These are phyloP conservation scores for Drosophila funebris DNA, from an alignment of 1,140 invertebrate genomes.

Conservation along the genomic window DNA sequence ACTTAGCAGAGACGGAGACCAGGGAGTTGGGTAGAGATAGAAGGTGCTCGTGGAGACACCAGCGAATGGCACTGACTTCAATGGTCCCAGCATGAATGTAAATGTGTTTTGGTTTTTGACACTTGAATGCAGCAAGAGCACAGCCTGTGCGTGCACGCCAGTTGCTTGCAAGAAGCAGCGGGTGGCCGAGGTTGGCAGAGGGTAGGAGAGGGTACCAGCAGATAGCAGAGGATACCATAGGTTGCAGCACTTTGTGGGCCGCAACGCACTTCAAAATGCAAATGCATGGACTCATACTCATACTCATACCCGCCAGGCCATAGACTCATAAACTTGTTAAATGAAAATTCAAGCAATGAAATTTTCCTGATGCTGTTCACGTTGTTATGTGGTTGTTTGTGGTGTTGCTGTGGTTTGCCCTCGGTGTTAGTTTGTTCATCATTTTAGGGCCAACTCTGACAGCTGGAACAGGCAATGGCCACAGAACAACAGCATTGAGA, in stretches of 20 bases:
- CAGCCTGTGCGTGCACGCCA: conserved; percentile 2
- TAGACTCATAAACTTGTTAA: conserved; percentile 74
- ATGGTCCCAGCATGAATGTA: conserved; percentile 45
- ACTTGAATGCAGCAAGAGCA: conserved; percentile 36
- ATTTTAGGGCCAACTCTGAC: conserved; percentile 50
- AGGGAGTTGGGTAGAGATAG: not conserved
- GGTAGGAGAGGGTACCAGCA: not conserved
- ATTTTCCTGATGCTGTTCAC: conserved; percentile 36
- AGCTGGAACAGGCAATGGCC: conserved; percentile 24
- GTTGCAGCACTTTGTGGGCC: not conserved
- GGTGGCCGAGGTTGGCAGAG: not conserved
- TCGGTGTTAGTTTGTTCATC: conserved; percentile 51
- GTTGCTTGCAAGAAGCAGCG: not conserved
- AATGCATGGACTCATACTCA: conserved; percentile 50
- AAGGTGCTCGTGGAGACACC: not conserved
- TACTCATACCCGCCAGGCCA: conserved; percentile 19
- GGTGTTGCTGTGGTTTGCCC: too few species aligned
- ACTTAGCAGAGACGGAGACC: not conserved
- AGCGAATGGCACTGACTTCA: conserved; percentile 25
- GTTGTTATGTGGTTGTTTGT: not conserved
- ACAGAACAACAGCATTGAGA: conserved; percentile 48
- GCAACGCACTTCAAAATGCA: conserved; percentile 44
- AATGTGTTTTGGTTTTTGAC: conserved; percentile 36
- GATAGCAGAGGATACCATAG: not conserved
- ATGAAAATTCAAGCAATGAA: conserved; percentile 54